Percentiles rank a stretch among this genome's conserved stretches.
These are phyloP conservation scores for Anoplolepis gracilipes DNA, from an alignment of 1,140 invertebrate genomes.

Conservation along the genomic window DNA sequence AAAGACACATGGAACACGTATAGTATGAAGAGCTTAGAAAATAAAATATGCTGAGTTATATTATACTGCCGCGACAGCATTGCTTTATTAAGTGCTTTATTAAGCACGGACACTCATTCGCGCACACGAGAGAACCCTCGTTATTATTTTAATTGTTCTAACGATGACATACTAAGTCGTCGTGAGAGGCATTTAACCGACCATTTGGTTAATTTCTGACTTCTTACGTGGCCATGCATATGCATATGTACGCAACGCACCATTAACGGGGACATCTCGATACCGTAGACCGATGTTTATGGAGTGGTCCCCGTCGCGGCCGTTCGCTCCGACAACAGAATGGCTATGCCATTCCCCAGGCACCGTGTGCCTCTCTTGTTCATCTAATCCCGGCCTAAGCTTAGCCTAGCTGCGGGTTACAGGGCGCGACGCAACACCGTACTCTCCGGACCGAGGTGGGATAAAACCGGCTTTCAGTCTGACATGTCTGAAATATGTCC, in stretches of 20 bases:
- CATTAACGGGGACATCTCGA: slow-evolving; percentile 45
- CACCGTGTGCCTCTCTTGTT: slow-evolving; percentile 1
- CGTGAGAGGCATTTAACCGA: not conserved
- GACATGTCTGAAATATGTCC: slow-evolving; percentile 58
- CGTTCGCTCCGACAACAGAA: not conserved
- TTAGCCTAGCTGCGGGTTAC: slow-evolving; percentile 36
- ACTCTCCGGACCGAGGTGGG: not conserved
- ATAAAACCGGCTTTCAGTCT: slow-evolving; percentile 53
- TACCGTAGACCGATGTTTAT: slow-evolving; percentile 53
- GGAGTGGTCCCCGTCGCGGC: slow-evolving; percentile 13
- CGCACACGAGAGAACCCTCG: not conserved
- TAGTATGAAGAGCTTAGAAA: not conserved
- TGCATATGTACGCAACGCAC: slow-evolving; percentile 31
- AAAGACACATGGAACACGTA: not conserved
- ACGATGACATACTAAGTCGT: not conserved
- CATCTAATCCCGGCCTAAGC: slow-evolving; percentile 48
- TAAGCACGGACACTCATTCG: not conserved
- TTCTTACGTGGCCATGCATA: slow-evolving; percentile 51
- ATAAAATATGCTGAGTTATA: not conserved
- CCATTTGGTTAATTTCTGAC: slow-evolving; percentile 39
- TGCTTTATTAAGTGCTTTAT: slow-evolving; percentile 25
- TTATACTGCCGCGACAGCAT: not conserved
- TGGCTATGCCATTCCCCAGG: slow-evolving; percentile 32
- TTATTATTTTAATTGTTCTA: slow-evolving; percentile 41
- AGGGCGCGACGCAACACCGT: slow-evolving; percentile 8